Evolutionary conservation across 2,797 vertebrate species (phyloP).

Genomic region (Tamandua tetradactyla): DNA sequence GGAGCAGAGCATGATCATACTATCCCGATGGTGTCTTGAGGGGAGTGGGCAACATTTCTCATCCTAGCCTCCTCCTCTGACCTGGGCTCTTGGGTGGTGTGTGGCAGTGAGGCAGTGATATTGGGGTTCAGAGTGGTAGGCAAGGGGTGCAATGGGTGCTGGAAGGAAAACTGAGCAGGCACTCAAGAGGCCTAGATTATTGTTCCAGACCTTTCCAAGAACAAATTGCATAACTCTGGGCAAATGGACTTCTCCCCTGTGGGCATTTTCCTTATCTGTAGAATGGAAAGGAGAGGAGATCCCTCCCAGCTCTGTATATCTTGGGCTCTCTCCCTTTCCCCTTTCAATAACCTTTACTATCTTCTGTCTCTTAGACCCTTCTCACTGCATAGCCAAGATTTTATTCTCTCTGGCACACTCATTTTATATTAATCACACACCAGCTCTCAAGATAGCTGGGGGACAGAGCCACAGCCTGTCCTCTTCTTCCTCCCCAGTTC

Average conservation of each 20-base stretch:
- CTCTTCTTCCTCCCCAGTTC: not conserved
- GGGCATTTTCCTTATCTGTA: not conserved
- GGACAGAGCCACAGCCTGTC: not conserved
- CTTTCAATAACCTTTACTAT: not conserved
- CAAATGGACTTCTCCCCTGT: not conserved
- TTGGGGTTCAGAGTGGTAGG: not conserved
- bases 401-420: not conserved
- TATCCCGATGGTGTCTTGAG: not conserved
- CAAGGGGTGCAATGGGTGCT: not conserved
- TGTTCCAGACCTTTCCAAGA: not conserved
- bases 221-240: not conserved
- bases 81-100: not conserved
- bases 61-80: not conserved
- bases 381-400: not conserved
- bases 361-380: not conserved
- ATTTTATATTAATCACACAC: not conserved
- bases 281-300: not conserved
- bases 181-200: too few species aligned
- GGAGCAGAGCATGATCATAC: not conserved
- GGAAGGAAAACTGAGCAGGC: not conserved
- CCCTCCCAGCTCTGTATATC: not conserved
- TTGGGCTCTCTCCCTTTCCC: not conserved
- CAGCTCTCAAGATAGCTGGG: not conserved
- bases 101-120: not conserved
- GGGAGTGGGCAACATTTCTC: not conserved